Evolutionary conservation across 2,113 vertebrate genomes (phyloP).

Genomic region (Petromus typicus): DNA sequence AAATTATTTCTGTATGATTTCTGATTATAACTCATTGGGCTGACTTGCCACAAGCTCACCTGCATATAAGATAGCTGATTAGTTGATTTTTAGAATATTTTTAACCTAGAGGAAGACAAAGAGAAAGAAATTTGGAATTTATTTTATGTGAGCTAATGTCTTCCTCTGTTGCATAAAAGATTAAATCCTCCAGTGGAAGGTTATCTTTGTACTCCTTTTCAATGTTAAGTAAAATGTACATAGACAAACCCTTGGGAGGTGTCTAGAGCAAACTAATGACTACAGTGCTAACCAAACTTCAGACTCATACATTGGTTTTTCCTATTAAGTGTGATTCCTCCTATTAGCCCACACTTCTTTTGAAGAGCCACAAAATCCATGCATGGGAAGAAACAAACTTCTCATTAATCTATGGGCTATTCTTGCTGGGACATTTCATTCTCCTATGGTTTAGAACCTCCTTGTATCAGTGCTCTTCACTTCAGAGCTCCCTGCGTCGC

Average conservation of each 20-base stretch:
- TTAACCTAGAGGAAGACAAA: background rate
- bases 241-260: background rate
- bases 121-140: background rate
- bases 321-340: too few relatives aligned
- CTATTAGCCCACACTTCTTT: too few relatives aligned
- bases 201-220: background rate
- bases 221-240: background rate
- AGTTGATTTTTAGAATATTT: background rate
- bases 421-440: too few relatives aligned
- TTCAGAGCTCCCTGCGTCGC: too few relatives aligned
- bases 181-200: background rate
- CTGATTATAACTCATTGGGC: background rate
- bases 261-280: background rate
- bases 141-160: background rate
- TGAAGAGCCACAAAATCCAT: too few relatives aligned
- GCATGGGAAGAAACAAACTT: too few relatives aligned
- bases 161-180: background rate
- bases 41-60: background rate
- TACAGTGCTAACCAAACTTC: too few relatives aligned
- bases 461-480: too few relatives aligned
- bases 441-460: too few relatives aligned
- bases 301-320: too few relatives aligned
- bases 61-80: background rate
- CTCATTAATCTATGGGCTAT: too few relatives aligned
- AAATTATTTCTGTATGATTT: background rate